Conservation (phyloP, 2,888 invertebrate genomes). For the Acanthacorydalis orientalis region DNA sequence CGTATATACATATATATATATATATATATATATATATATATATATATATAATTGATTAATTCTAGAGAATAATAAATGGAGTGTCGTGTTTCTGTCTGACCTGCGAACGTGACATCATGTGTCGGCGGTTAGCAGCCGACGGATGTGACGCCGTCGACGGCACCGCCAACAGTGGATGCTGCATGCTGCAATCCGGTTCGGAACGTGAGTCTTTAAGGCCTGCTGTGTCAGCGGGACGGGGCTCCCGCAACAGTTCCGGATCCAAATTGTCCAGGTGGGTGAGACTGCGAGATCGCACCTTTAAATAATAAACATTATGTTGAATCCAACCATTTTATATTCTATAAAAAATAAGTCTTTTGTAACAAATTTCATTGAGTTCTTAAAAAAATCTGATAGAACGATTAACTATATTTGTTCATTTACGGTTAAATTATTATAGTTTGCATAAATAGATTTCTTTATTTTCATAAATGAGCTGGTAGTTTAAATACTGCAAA, state of each 20-base stretch:
- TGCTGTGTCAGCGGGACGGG: constrained; percentile 15
- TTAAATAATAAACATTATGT: constrained; percentile 15
- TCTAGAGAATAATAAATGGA: not conserved
- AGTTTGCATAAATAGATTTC: no score
- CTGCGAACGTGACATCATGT: constrained; percentile 40
- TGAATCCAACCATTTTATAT: no score
- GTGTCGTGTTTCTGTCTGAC: constrained; percentile 19
- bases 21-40: not conserved
- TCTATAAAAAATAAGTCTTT: not conserved
- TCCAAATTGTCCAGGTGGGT: constrained; percentile 54
- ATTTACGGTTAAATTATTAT: no score
- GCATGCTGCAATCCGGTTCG: constrained; percentile 23
- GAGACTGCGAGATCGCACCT: constrained; percentile 57
- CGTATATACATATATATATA: no score
- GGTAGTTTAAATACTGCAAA: no score
- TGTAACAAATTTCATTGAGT: not conserved
- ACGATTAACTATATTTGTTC: no score
- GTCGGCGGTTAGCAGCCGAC: constrained; percentile 22
- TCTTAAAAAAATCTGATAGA: no score
- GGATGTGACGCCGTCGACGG: constrained; percentile 18
- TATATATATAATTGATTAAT: no score
- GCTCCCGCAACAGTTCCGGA: constrained; percentile 20
- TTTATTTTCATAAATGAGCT: no score
- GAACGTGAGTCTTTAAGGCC: constrained; percentile 25
- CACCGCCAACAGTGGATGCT: not conserved